A percentile compares a stretch with the other conserved stretches of the same genome.
Evolutionary conservation across 1,140 invertebrate genomes (phyloP).

Genomic region (Acyrthosiphon pisum): DNA sequence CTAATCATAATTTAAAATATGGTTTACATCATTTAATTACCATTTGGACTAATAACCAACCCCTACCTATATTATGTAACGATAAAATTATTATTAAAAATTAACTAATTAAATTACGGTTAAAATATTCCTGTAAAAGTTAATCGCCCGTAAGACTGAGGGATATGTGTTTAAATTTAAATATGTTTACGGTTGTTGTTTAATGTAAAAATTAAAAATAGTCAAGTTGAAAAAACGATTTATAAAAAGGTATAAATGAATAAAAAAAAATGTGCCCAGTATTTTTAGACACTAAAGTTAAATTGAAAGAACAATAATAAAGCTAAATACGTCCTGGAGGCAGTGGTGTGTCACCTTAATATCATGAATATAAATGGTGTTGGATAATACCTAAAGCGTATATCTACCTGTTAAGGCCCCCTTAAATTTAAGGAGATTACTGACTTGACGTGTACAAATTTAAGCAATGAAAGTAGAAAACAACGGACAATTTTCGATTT

Average conservation of each 20-base stretch:
- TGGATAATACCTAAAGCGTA: neutral
- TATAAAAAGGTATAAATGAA: neutral
- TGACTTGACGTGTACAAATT: neutral
- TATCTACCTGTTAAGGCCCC: neutral
- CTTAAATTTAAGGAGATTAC: neutral
- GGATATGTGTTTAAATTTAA: neutral
- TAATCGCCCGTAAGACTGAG: neutral
- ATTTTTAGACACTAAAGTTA: neutral
- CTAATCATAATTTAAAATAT: neutral
- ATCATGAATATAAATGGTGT: constrained; percentile 20
- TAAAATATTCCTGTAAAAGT: neutral
- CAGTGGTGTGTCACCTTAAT: neutral
- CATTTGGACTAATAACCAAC: neutral
- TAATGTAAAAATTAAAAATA: neutral
- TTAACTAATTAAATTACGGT: neutral
- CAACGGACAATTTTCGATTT: neutral
- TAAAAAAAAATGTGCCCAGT: neutral
- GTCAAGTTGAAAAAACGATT: neutral
- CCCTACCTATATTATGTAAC: neutral
- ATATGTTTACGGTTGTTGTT: neutral
- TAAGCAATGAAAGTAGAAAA: neutral
- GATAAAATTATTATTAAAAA: neutral
- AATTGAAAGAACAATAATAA: neutral
- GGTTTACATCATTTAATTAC: neutral
- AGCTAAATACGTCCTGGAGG: neutral